Evolutionary conservation across 2,113 vertebrate species (phyloP), one percentile per base, ranked within the genome.

Genomic region (Coptodon bakossiorum): DNA sequence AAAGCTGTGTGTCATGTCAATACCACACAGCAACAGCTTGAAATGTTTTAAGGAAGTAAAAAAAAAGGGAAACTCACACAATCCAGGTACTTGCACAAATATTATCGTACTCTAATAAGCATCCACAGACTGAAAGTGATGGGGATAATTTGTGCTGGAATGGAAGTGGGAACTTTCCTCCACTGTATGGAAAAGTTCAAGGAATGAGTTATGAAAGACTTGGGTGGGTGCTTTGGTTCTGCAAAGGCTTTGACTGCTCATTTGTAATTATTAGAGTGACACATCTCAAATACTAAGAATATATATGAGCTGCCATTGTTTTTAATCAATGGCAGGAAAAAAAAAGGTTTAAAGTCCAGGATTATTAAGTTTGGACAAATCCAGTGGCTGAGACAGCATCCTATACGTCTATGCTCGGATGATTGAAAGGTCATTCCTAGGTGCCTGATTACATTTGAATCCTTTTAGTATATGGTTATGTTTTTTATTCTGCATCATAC

Each of bases 111-210:
- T 78, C 71, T 78, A 50, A 78, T 31, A 78, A 78, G 16, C 71
- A 19, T 78, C 27, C 6, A 50, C 16, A 43, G 14, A 27, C 53
- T 43, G 14, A 1, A 59, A 43, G 22, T 57, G 22, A 81, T 57
- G 53, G 53, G 38, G 5, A 45, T 59, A 1, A 45, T 45, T 81
- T 81, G 54, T 50, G 27, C 43, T 78, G 71, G 71, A 78, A 50
- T 78, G 6, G 71, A 78, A 78, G 43, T 31, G 27, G 71, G 71
- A 78, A 78, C 43, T 50, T 78, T 78, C 43, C 71, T 78, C 43
- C 43, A 50, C 43, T 50, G 22, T 76, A 50, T 78, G 71, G 71
- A 78, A 78, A 78, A 50, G 43, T 31, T 50, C 16, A 78, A 29
- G 45, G 27, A 78, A 29, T 31, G 71, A 78, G 27, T 50, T 78